phyloP scores from a whole-genome alignment of 2,797 vertebrate species.

The Loris lydekkerianus region DNA sequence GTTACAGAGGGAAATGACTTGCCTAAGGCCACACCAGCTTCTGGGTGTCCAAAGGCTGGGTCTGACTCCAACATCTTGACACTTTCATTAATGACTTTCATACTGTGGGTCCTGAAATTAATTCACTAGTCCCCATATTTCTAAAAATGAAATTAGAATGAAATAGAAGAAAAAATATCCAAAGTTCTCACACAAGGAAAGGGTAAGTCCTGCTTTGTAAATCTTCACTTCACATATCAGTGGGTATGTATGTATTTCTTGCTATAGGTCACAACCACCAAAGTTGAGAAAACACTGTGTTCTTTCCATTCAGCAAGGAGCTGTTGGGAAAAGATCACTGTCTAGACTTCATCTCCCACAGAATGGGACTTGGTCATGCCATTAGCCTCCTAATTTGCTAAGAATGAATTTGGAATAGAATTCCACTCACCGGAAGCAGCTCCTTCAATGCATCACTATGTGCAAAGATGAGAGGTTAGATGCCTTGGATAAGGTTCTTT shows the following conservation, averaged over 20 bases:
- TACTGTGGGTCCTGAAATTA: background rate
- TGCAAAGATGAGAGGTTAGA: background rate
- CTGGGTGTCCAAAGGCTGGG: background rate
- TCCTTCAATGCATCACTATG: background rate
- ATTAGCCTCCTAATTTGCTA: background rate
- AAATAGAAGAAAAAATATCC: background rate
- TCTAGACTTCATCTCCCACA: background rate
- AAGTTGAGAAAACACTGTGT: background rate
- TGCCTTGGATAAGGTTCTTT: background rate
- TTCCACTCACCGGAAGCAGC: background rate
- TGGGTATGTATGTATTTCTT: background rate
- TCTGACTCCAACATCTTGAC: background rate
- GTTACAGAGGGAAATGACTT: background rate
- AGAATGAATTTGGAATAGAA: background rate
- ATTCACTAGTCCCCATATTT: background rate
- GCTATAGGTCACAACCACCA: background rate
- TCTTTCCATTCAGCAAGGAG: background rate
- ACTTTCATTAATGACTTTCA: background rate
- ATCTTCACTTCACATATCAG: background rate
- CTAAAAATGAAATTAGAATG: background rate
- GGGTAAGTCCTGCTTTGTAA: background rate
- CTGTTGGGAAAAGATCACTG: background rate
- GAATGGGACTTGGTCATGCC: background rate
- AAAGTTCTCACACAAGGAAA: slow-evolving; percentile 17
- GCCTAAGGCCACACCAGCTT: background rate